A percentile compares a stretch with the other conserved stretches of the same genome.
Conservation (phyloP, 2,797 vertebrate species). For the Odontamblyopus rebecca region DNA sequence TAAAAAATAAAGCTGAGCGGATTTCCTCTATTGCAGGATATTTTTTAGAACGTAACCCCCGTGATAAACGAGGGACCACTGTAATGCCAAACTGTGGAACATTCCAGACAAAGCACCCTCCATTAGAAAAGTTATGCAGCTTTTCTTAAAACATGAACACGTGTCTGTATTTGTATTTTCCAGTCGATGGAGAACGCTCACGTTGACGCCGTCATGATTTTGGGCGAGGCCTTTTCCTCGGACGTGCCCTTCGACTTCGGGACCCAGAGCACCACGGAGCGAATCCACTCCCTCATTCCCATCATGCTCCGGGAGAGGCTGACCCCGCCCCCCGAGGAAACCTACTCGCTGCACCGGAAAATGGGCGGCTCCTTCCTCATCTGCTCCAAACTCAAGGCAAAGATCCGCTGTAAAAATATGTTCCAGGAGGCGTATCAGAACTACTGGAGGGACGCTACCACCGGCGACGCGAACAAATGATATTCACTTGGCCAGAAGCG, state of each 20-base stretch:
- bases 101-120: no score
- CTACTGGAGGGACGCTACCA: constrained; percentile 76
- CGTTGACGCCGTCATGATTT: constrained; percentile 92
- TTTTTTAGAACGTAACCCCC: no score
- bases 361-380: constrained; percentile 98
- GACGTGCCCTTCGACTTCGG: constrained; percentile 87
- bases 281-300: constrained; percentile 91
- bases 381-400: constrained; percentile 91
- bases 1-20: no score
- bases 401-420: constrained; percentile 88
- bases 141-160: no score
- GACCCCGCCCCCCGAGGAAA: constrained; percentile 90
- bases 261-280: constrained; percentile 88
- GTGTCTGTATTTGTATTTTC: no score
- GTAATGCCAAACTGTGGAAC: no score
- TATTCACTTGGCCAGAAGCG: no score
- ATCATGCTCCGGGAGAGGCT: constrained; percentile 93
- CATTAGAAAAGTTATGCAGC: no score
- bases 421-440: constrained; percentile 84
- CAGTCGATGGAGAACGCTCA: constrained; percentile 92
- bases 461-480: constrained; percentile 3
- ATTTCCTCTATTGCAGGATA: no score
- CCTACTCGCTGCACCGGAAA: constrained; percentile 96
- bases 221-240: constrained; percentile 92
- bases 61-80: no score